Conservation (phyloP, 2,888 invertebrate species). For the Antitype chi region DNA sequence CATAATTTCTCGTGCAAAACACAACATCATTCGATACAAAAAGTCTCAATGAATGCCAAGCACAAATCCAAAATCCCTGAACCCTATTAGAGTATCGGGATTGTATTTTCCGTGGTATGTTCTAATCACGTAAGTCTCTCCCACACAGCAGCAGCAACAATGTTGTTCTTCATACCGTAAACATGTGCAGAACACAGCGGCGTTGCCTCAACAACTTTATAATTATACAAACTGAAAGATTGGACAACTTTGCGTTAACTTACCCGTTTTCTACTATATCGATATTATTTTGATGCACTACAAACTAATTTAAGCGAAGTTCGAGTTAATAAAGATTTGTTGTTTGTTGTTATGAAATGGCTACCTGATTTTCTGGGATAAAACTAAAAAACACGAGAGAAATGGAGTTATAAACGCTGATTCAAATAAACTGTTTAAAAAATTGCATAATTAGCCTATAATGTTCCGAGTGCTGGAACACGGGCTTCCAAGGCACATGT, state of each 20-base stretch:
- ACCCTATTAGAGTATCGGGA: background rate
- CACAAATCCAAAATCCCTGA: background rate
- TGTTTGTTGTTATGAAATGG: background rate
- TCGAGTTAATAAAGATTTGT: constrained; percentile 6
- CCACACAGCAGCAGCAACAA: background rate
- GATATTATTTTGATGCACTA: constrained; percentile 44
- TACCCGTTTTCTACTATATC: constrained; percentile 38
- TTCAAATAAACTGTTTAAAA: no score
- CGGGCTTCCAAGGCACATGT: no score
- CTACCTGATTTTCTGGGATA: background rate
- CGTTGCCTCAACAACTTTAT: constrained; percentile 54
- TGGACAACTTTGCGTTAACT: constrained; percentile 41
- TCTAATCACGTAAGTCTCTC: constrained; percentile 21
- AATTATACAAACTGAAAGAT: constrained; percentile 61
- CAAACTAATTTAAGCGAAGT: constrained; percentile 1
- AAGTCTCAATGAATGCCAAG: background rate
- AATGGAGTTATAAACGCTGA: background rate
- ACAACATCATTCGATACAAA: no score
- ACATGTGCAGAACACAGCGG: constrained; percentile 37
- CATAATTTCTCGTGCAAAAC: no score
- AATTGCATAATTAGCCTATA: no score
- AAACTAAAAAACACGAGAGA: no score
- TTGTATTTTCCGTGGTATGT: no score
- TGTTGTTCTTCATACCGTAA: constrained; percentile 21
- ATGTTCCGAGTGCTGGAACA: no score